phyloP scores from a whole-genome alignment of 1,140 invertebrate species.

The Sarcophaga peregrina region DNA sequence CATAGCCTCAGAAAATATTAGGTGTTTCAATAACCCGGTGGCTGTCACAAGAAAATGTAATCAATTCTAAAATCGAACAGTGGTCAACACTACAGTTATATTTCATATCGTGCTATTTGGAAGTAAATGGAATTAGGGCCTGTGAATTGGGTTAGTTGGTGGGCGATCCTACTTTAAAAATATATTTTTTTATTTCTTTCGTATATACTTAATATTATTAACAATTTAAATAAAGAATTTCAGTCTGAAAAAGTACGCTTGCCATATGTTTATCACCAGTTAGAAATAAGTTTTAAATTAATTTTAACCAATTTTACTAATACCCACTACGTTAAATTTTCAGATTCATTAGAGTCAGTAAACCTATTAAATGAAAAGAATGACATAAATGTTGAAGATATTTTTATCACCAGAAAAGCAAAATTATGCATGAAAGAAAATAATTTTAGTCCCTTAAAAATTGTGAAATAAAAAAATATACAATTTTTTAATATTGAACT shows the following conservation, averaged over 20 bases:
- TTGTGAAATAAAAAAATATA: constrained; percentile 24
- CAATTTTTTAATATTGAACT: constrained; percentile 38
- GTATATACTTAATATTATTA: constrained; percentile 39
- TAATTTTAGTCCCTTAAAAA: neutral
- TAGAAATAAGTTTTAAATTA: constrained; percentile 43
- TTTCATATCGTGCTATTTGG: neutral
- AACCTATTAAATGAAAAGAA: constrained; percentile 14
- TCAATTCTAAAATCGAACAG: constrained; percentile 42
- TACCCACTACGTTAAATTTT: constrained; percentile 8
- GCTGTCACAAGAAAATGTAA: constrained; percentile 47
- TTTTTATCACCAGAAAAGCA: constrained; percentile 43
- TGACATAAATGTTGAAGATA: constrained; percentile 18
- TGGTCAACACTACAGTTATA: constrained; percentile 25
- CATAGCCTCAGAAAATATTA: constrained; percentile 48
- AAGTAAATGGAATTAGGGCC: constrained; percentile 26
- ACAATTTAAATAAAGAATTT: constrained; percentile 42
- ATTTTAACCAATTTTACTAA: constrained; percentile 40
- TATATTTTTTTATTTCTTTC: constrained; percentile 31
- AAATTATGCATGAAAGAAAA: neutral
- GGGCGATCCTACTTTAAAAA: neutral
- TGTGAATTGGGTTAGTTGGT: constrained; percentile 9
- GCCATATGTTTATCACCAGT: constrained; percentile 24
- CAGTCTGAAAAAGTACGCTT: constrained; percentile 38
- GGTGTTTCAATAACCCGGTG: constrained; percentile 50
- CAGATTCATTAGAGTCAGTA: neutral